Base-by-base conservation (phyloP, 2,888 invertebrate species). In the Diaprepes abbreviatus region DNA sequence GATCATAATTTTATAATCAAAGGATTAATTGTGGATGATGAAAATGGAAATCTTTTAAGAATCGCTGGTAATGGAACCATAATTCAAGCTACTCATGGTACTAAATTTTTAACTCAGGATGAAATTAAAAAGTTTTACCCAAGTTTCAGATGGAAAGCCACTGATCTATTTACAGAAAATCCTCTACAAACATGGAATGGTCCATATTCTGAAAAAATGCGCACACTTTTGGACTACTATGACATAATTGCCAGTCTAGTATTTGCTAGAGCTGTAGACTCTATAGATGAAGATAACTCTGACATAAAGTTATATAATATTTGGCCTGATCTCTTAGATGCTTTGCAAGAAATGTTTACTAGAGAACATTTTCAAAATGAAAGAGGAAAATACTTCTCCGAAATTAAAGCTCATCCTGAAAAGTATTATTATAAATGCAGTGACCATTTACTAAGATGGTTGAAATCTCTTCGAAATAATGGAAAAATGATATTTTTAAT, bases 181-280 rank as follows among this genome's bases (percentile, higher is more conserved):
- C 86, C 89, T 3, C 74, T 91, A 10, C 82, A 85, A 4, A 87
- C 88, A 0, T 91, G 91, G 90, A 89, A 90, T 78, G 90, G 89
- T 0, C 88, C 89, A 0, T 78, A 87, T 38, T 85, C 89, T 0
- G 80, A 85, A 57, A 85, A 87, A 79, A 85, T 91, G 82, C 85
- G 92, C 67, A 87, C 90, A 3, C 83, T 92, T 31, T 84, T 92
- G 38, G 93, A 93, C 80, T 92, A 90, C 78, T 93, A 93, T 79
- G 93, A 93, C 80, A 88, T 90, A 80, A 88, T 91, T 0, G 86
- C 87, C 0, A 86, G 89, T 5, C 79, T 93, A 24, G 85, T 89
- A 2, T 92, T 90, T 82, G 92, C 91, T 0, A 86, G 89, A 75
- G 84, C 88, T 10, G 87, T 93, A 14, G 92, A 93, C 78, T 81